These are phyloP conservation scores for Ophioninae sp. DNA, from an alignment of 2,888 invertebrate species.

Conservation along the genomic window DNA sequence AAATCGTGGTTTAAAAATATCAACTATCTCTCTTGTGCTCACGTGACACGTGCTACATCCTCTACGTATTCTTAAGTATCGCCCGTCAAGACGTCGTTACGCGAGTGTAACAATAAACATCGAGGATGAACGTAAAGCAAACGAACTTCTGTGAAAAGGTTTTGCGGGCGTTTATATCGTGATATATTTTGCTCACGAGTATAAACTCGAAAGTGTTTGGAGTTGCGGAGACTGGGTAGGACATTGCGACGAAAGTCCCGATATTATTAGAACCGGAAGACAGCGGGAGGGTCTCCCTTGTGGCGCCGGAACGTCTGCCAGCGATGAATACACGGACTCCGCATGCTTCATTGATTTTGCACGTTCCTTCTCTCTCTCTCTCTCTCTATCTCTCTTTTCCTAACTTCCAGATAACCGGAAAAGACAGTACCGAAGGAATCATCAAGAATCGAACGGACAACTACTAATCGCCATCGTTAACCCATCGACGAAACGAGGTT, in stretches of 20 bases:
- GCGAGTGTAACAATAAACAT: neutral
- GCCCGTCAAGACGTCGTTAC: neutral
- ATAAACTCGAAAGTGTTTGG: slow-evolving; percentile 11
- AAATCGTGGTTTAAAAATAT: too few relatives aligned
- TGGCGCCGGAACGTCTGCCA: slow-evolving; percentile 45
- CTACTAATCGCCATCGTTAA: neutral
- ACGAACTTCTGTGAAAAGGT: neutral
- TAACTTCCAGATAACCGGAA: slow-evolving; percentile 7
- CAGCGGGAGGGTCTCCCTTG: slow-evolving; percentile 42
- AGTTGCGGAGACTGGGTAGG: neutral
- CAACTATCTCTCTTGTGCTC: too few relatives aligned
- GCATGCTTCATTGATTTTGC: slow-evolving; percentile 16
- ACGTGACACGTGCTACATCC: too few relatives aligned
- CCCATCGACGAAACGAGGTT: neutral
- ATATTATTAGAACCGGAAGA: slow-evolving; percentile 52
- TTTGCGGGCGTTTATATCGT: neutral
- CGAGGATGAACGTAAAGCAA: neutral
- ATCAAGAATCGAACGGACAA: neutral
- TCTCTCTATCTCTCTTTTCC: neutral
- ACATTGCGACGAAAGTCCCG: slow-evolving; percentile 10
- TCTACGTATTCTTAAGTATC: neutral
- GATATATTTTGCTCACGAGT: neutral
- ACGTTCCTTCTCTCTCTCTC: neutral
- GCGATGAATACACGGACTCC: neutral
- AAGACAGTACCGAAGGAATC: neutral